Percentiles rank a stretch among this genome's conserved stretches.
Conservation (phyloP, 2,113 vertebrate species). For the Sebastes fasciatus region DNA sequence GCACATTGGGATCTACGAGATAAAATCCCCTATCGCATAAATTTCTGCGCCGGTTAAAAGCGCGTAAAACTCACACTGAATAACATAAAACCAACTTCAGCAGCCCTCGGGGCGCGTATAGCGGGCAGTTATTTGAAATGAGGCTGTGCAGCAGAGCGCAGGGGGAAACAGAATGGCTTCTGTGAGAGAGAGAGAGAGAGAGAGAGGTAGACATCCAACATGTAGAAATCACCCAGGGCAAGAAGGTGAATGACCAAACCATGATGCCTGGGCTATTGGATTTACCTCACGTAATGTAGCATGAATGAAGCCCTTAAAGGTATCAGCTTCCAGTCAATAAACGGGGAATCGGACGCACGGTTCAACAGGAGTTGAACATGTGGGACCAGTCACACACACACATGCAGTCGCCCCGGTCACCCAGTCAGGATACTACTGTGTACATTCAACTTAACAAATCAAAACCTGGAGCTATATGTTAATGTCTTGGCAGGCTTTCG, state of each 20-base stretch:
- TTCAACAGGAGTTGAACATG: conserved; percentile 80
- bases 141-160: conserved; percentile 31
- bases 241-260: conserved; percentile 50
- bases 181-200: conserved; percentile 16
- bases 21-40: conserved; percentile 45
- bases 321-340: conserved; percentile 81
- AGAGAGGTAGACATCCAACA: conserved; percentile 49
- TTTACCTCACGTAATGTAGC: conserved; percentile 69
- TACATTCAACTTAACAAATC: conserved; percentile 60
- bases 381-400: conserved; percentile 62
- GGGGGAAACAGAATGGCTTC: conserved; percentile 53
- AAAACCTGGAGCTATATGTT: conserved; percentile 45
- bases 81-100: conserved; percentile 67
- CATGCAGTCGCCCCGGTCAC: conserved; percentile 32
- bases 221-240: conserved; percentile 65
- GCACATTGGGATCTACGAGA: conserved; percentile 51
- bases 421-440: conserved; percentile 56
- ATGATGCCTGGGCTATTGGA: conserved; percentile 63
- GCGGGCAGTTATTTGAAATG: conserved; percentile 52
- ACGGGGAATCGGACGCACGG: conserved; percentile 69
- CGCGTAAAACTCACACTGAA: conserved; percentile 67
- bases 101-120: conserved; percentile 54
- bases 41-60: conserved; percentile 58
- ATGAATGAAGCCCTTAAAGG: conserved; percentile 81
- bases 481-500: conserved; percentile 28